Conservation (phyloP, 2,797 vertebrate species). For the Clarias platycephalus region DNA sequence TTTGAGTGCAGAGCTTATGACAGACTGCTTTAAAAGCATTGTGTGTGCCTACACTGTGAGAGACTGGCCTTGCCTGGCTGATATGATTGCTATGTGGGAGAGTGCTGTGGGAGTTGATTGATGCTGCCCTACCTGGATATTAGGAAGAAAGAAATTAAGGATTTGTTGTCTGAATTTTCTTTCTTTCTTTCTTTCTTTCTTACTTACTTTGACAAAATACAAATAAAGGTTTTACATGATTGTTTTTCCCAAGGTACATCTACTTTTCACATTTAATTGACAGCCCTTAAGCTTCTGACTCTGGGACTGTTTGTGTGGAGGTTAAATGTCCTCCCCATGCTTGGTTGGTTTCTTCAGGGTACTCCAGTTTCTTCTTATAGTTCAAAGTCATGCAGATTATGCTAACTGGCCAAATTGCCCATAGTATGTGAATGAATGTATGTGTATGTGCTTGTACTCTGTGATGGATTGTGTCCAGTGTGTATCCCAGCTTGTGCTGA, state of each 20-base stretch:
- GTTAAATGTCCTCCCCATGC: too few relatives aligned
- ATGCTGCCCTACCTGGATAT: constrained; percentile 42
- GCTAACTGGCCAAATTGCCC: too few relatives aligned
- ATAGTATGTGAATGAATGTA: too few relatives aligned
- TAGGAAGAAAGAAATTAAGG: constrained; percentile 2
- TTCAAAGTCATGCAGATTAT: too few relatives aligned
- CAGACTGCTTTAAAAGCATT: constrained; percentile 52
- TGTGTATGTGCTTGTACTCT: too few relatives aligned
- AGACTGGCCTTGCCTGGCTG: constrained; percentile 36
- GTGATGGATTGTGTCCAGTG: too few relatives aligned
- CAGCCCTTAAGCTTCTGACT: not conserved
- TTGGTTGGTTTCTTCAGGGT: too few relatives aligned
- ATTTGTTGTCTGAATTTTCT: not conserved
- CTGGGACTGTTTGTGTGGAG: too few relatives aligned
- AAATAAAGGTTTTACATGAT: not conserved
- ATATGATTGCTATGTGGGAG: constrained; percentile 46
- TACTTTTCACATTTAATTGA: not conserved
- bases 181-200: not conserved
- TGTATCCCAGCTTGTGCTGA: too few relatives aligned
- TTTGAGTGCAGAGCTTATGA: constrained; percentile 51
- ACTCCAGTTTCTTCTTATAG: too few relatives aligned
- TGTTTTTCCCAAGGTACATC: not conserved
- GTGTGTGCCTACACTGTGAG: constrained; percentile 49
- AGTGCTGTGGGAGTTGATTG: constrained; percentile 41
- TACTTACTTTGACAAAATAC: not conserved